phyloP scores from a whole-genome alignment of 2,113 vertebrate species.

The Periophthalmodon schlosseri region DNA sequence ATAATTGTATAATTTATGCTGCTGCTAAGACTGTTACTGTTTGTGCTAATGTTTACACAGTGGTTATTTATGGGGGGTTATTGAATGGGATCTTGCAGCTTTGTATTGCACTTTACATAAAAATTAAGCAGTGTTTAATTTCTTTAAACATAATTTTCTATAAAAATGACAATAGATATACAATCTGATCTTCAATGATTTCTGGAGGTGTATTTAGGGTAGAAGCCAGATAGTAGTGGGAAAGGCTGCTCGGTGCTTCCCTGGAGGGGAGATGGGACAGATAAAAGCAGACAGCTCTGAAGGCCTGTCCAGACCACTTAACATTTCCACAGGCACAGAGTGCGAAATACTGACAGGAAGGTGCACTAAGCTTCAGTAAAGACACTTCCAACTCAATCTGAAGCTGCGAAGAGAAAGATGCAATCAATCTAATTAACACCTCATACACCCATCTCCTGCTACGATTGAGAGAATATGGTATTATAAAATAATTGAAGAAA shows the following conservation, averaged over 20 bases:
- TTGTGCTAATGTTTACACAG: too few species aligned
- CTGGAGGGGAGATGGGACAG: slow-evolving; percentile 32
- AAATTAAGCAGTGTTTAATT: too few species aligned
- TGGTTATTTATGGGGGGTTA: too few species aligned
- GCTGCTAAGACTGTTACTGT: too few species aligned
- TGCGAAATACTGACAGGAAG: slow-evolving; percentile 19
- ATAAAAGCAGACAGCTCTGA: slow-evolving; percentile 46
- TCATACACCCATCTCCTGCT: neutral
- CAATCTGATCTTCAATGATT: neutral
- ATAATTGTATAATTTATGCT: too few species aligned
- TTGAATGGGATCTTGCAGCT: too few species aligned
- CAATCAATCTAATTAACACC: neutral
- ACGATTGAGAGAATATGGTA: neutral
- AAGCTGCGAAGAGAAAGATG: slow-evolving; percentile 3
- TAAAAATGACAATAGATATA: too few species aligned
- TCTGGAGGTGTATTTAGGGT: slow-evolving; percentile 24
- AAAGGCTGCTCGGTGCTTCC: slow-evolving; percentile 33
- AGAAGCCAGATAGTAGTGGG: slow-evolving; percentile 60
- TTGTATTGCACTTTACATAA: too few species aligned
- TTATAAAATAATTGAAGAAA: neutral
- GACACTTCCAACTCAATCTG: slow-evolving; percentile 1
- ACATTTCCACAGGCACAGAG: slow-evolving; percentile 48
- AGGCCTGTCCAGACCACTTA: slow-evolving; percentile 40
- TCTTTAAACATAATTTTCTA: too few species aligned
- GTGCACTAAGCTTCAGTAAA: neutral